phyloP scores from a whole-genome alignment of 1,140 invertebrate genomes.

The Aphelenchoides avenae region DNA sequence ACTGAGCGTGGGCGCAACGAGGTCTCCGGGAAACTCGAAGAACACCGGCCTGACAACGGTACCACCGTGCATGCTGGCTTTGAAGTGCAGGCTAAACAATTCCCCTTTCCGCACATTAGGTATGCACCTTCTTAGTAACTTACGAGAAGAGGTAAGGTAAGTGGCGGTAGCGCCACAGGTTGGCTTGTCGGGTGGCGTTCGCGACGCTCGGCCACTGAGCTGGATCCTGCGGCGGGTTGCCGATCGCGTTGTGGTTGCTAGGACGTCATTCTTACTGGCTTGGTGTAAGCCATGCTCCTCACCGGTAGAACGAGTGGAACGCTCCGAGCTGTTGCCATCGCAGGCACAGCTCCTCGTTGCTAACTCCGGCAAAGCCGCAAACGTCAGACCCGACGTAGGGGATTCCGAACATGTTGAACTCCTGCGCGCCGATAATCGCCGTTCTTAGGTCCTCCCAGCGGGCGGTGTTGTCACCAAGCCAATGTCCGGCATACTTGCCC shows the following conservation, averaged over 20 bases:
- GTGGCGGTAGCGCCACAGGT: conserved; percentile 54
- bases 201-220: conserved; percentile 53
- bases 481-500: conserved; percentile 79
- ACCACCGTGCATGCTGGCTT: conserved; percentile 37
- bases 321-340: conserved; percentile 54
- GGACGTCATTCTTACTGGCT: too few species aligned
- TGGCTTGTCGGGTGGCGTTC: conserved; percentile 53
- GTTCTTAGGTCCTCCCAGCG: conserved; percentile 62
- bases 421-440: conserved; percentile 61
- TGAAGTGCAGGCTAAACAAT: conserved; percentile 43
- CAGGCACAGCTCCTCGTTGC: conserved; percentile 59
- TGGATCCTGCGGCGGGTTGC: conserved; percentile 45
- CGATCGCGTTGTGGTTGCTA: conserved; percentile 51
- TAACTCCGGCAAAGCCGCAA: conserved; percentile 60
- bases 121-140: too few species aligned
- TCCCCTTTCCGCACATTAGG: too few species aligned
- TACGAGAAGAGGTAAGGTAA: conserved; percentile 58
- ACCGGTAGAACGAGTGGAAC: conserved; percentile 43
- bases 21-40: conserved; percentile 51
- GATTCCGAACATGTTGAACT: conserved; percentile 76
- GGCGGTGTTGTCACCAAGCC: conserved; percentile 74
- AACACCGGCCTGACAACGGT: conserved; percentile 53
- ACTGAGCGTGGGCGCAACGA: conserved; percentile 20
- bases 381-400: conserved; percentile 59
- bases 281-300: neutral